Conservation (phyloP, 2,113 vertebrate species). For the Aspiorhynchus laticeps region DNA sequence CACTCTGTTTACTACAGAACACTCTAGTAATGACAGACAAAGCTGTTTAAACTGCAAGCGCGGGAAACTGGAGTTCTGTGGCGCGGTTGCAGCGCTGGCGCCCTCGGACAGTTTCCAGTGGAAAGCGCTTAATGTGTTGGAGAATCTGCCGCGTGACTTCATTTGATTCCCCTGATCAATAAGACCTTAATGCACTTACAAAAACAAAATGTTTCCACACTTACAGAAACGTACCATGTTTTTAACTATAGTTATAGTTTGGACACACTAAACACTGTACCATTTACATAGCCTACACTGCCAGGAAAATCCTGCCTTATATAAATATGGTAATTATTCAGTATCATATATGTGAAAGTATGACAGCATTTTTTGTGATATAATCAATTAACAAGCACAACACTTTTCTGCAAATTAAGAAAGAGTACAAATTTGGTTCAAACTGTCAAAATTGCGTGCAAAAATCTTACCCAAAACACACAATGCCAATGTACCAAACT, state of each 20-base stretch:
- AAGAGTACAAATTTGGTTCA: not conserved
- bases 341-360: not conserved
- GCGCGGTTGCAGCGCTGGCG: no score
- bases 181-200: not conserved
- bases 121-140: slow-evolving; percentile 1
- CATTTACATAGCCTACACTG: not conserved
- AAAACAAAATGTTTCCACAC: not conserved
- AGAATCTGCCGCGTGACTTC: not conserved
- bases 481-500: no score
- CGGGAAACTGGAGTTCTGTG: not conserved
- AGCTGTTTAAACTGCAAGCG: not conserved
- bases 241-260: not conserved
- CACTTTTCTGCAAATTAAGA: not conserved
- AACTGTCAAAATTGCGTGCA: not conserved
- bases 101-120: not conserved
- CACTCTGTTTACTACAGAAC: not conserved
- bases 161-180: slow-evolving; percentile 1
- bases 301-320: not conserved
- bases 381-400: no score
- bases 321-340: not conserved
- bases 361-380: not conserved
- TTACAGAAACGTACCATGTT: not conserved
- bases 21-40: no score
- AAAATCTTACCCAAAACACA: not conserved
- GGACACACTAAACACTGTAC: not conserved